Evolutionary conservation across 1,140 invertebrate species (phyloP), one percentile per base, ranked within the genome.

Genomic region (Oedothorax gibbosus): DNA sequence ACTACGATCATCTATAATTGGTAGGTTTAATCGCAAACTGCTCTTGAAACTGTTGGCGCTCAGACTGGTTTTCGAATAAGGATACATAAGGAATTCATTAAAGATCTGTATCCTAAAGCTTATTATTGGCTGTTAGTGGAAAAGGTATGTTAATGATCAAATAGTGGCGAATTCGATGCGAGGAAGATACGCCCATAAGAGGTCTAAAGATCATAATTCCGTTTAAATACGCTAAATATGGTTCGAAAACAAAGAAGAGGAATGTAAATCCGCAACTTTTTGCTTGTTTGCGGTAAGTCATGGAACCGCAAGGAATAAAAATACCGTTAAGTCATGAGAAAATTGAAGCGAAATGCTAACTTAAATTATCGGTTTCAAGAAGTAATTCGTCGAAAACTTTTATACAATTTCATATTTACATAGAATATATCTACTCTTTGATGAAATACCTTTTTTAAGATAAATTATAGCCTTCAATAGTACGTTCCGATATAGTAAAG

Each of bases 1-100:
- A 82, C 78, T 81, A 64, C 65, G 78, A 82, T 73, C 72, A 57
- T 72, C 80, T 82, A 60, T 82, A 82, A 82, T 82, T 82, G 80
- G 80, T 64, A 82, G 80, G 80, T 82, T 82, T 82, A 82, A 82
- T 82, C 72, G 80, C 80, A 73, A 73, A 72, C 49, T 66, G 49
- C 56, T 66, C 49, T 35, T 35, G 53, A 71, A 81, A 56, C 64
- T 68, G 77, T 79, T 79, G 77, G 78, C 78, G 21, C 60, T 65
- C 57, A 81, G 60, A 54, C 57, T 60, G 54, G n/a, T 21, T 72
- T 81, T 60, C 66, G 21, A 60, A 81, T 54, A 81, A 82, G 80
- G 54, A 73, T 82, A 69, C 60, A 72, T 82, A 73, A 73, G 65
- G 73, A 82, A 82, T 68, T 77, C 80, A 82, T 82, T 82, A 73